Evolutionary conservation across 2,797 vertebrate genomes (phyloP).

Genomic region (Centropyge bicolor): DNA sequence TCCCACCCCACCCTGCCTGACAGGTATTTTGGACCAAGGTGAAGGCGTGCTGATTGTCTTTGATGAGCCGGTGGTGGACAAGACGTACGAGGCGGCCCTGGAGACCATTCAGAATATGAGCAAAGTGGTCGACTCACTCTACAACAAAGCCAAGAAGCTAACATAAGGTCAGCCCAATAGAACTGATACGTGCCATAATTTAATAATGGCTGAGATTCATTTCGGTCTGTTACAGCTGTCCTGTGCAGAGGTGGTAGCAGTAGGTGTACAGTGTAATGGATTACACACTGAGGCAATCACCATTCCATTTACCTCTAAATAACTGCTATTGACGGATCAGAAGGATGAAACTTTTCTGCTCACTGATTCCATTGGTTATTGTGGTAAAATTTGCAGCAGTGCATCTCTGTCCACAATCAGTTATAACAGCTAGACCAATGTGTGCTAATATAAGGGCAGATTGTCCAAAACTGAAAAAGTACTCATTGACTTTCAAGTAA

Average conservation of each 20-base stretch:
- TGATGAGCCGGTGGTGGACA: conserved; percentile 94
- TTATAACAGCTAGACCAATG: neutral
- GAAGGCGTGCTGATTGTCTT: conserved; percentile 97
- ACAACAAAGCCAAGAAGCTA: conserved; percentile 99
- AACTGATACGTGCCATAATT: neutral
- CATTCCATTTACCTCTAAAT: neutral
- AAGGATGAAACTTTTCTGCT: neutral
- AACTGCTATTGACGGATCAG: neutral
- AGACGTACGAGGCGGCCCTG: conserved; percentile 94
- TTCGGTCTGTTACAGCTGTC: neutral
- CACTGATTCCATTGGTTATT: neutral
- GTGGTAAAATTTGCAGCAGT: neutral
- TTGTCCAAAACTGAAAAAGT: no score
- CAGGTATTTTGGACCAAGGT: conserved; percentile 97
- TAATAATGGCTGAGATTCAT: neutral
- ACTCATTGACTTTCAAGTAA: no score
- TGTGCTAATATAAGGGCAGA: neutral
- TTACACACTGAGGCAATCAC: neutral
- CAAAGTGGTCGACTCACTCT: conserved; percentile 98
- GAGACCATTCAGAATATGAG: conserved; percentile 99
- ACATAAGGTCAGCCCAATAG: conserved; percentile 87
- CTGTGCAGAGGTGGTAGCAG: neutral
- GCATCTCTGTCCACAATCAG: neutral
- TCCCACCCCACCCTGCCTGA: neutral
- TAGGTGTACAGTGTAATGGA: neutral